Conservation (phyloP, 2,888 invertebrate genomes). For the Heliconius charithonia region DNA sequence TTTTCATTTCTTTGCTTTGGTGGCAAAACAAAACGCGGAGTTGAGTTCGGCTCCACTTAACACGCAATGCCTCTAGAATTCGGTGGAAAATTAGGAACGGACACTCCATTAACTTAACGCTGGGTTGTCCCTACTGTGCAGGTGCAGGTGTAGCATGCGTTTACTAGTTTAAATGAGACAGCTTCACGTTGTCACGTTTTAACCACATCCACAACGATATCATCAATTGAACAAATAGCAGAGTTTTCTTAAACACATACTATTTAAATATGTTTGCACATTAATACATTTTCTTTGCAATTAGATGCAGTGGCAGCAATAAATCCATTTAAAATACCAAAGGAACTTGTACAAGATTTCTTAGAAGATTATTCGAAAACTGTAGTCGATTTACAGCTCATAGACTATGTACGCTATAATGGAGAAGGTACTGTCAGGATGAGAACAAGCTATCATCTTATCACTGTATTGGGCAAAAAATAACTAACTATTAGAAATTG, state of each 20-base stretch:
- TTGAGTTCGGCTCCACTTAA: too few relatives aligned
- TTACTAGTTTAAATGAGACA: too few relatives aligned
- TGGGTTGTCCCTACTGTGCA: too few relatives aligned
- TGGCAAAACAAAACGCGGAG: too few relatives aligned
- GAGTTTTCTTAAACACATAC: not conserved
- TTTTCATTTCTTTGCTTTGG: too few relatives aligned
- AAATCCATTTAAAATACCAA: slow-evolving; percentile 59
- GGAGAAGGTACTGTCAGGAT: slow-evolving; percentile 62
- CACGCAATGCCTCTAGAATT: too few relatives aligned
- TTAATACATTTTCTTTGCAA: not conserved
- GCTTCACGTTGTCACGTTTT: too few relatives aligned
- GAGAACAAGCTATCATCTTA: slow-evolving; percentile 50
- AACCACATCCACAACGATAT: too few relatives aligned
- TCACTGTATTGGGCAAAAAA: slow-evolving; percentile 51
- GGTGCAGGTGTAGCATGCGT: too few relatives aligned
- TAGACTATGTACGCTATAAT: slow-evolving; percentile 67
- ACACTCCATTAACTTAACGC: too few relatives aligned
- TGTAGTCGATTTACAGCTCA: slow-evolving; percentile 72
- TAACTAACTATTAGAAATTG: slow-evolving; percentile 21
- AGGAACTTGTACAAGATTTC: slow-evolving; percentile 55
- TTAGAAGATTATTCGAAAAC: slow-evolving; percentile 79
- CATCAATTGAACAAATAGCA: not conserved
- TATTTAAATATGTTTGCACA: not conserved
- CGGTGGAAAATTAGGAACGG: too few relatives aligned
- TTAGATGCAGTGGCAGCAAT: slow-evolving; percentile 86